These are phyloP conservation scores for Andrena trimmerana DNA, from an alignment of 2,888 invertebrate genomes.

Conservation along the genomic window DNA sequence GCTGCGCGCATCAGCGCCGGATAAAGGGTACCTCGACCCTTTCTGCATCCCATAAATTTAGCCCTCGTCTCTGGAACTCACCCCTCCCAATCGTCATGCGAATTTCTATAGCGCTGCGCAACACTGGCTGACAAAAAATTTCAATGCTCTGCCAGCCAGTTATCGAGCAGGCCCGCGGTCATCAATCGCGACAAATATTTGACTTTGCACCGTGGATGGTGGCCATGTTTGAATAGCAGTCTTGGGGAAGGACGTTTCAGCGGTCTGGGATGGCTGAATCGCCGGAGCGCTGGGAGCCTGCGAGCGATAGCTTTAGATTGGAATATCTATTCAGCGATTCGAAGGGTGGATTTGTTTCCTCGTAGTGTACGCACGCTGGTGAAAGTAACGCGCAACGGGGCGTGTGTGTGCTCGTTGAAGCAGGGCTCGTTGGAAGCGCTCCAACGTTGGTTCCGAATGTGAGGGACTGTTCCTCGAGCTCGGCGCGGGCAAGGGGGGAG, in stretches of 20 bases:
- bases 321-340: too few relatives aligned
- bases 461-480: background rate
- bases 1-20: constrained; percentile 13
- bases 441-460: too few relatives aligned
- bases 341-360: too few relatives aligned
- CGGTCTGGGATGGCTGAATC: background rate
- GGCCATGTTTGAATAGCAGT: background rate
- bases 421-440: too few relatives aligned
- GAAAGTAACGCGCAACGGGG: too few relatives aligned
- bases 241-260: background rate
- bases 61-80: background rate
- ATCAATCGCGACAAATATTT: constrained; percentile 1
- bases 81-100: background rate
- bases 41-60: constrained; percentile 32
- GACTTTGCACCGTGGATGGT: background rate
- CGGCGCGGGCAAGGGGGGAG: background rate
- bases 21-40: constrained; percentile 25
- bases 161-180: background rate
- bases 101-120: constrained; percentile 3
- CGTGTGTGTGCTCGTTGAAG: too few relatives aligned
- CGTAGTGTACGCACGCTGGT: too few relatives aligned
- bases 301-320: too few relatives aligned
- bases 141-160: background rate
- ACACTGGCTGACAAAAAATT: background rate
- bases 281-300: background rate